A percentile compares a stretch with the other conserved stretches of the same genome.
These are phyloP conservation scores for Phylloscopus trochiloides DNA, from an alignment of 2,113 vertebrate genomes.

Conservation along the genomic window DNA sequence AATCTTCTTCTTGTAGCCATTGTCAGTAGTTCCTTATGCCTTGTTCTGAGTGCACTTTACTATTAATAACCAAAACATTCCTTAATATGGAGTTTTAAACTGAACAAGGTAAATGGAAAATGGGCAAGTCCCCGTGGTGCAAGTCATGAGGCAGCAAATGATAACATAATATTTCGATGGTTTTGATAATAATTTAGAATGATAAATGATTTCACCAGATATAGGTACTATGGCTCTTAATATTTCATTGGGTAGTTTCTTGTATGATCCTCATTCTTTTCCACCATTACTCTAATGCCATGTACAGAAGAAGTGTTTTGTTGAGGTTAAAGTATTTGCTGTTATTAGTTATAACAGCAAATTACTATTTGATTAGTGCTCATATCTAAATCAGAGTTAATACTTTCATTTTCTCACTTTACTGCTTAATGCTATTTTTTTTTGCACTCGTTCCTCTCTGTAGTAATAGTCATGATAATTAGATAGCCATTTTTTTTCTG, in stretches of 20 bases:
- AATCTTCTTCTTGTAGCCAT: not conserved
- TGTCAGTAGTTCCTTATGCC: not conserved
- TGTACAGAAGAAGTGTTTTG: not conserved
- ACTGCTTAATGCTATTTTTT: not conserved
- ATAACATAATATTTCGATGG: fast-evolving
- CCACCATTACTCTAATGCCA: not conserved
- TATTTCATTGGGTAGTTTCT: not conserved
- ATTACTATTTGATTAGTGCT: not conserved
- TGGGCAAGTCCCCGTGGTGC: not conserved
- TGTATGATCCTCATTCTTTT: not conserved
- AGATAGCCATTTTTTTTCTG: not conserved
- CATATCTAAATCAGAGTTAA: not conserved
- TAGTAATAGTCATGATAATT: not conserved
- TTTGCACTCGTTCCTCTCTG: not conserved
- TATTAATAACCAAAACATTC: not conserved
- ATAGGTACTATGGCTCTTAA: not conserved
- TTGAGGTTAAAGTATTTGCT: not conserved
- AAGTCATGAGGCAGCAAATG: not conserved
- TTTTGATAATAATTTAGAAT: not conserved
- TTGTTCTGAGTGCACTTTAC: not conserved
- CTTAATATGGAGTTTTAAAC: not conserved
- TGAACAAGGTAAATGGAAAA: not conserved
- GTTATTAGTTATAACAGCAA: not conserved
- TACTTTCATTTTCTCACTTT: not conserved
- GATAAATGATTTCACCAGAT: not conserved